Evolutionary conservation across 2,888 invertebrate genomes (phyloP).

Genomic region (Leucoptera coffeella): DNA sequence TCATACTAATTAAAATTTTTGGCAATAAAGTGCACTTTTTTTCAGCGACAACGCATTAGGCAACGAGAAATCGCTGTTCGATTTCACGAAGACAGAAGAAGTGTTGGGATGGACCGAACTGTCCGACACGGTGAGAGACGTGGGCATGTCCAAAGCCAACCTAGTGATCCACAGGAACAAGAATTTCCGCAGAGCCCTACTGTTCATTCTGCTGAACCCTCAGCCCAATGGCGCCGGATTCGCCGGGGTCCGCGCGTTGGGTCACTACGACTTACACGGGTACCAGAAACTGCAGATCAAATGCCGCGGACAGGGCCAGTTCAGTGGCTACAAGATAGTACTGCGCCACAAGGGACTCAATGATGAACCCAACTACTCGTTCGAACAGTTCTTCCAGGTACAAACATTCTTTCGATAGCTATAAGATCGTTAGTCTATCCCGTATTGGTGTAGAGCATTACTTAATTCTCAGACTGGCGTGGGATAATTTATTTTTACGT

Average conservation of each 20-base stretch:
- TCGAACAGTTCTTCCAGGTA: slow-evolving; percentile 55
- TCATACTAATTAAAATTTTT: too few species aligned
- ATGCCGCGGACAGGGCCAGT: slow-evolving; percentile 56
- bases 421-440: too few species aligned
- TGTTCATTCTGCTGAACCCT: slow-evolving; percentile 59
- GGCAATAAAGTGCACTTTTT: too few species aligned
- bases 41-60: too few species aligned
- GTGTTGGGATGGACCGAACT: slow-evolving; percentile 55
- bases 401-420: too few species aligned
- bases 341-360: slow-evolving; percentile 51
- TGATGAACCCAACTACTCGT: slow-evolving; percentile 52
- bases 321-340: slow-evolving; percentile 54
- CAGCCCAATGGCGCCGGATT: slow-evolving; percentile 64
- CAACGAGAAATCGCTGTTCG: slow-evolving; percentile 38
- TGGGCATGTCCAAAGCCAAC: slow-evolving; percentile 61
- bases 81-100: slow-evolving; percentile 48
- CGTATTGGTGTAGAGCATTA: too few species aligned
- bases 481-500: too few species aligned
- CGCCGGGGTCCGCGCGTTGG: slow-evolving; percentile 52
- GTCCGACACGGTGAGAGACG: slow-evolving; percentile 58
- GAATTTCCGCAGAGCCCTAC: slow-evolving; percentile 54
- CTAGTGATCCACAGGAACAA: slow-evolving; percentile 54
- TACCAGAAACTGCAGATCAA: slow-evolving; percentile 41
- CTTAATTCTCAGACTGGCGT: too few species aligned
- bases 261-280: slow-evolving; percentile 38